Conservation (phyloP, 1,140 invertebrate species). For the Microplitis demolitor region DNA sequence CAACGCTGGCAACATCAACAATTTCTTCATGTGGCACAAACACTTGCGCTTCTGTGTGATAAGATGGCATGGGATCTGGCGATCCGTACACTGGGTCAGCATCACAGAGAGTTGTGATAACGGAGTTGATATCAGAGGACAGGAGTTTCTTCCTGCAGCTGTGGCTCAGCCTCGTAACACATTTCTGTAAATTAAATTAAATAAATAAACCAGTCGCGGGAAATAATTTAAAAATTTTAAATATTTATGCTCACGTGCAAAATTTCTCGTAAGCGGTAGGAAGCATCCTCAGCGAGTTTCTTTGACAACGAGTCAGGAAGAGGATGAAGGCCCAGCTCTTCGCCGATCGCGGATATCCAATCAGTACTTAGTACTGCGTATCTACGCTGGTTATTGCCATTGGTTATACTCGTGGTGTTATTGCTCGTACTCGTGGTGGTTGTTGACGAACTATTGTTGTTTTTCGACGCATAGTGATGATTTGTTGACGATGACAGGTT, state of each 20-base stretch:
- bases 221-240: slow-evolving; percentile 6
- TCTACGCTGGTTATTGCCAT: slow-evolving; percentile 48
- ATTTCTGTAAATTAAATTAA: slow-evolving; percentile 45
- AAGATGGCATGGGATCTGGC: slow-evolving; percentile 51
- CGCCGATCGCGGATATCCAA: slow-evolving; percentile 56
- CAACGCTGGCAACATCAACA: slow-evolving; percentile 46
- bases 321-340: slow-evolving; percentile 56
- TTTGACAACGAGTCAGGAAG: slow-evolving; percentile 50
- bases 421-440: slow-evolving; percentile 46
- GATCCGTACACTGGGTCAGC: slow-evolving; percentile 54
- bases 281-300: slow-evolving; percentile 57
- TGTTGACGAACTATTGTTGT: slow-evolving; percentile 41
- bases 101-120: slow-evolving; percentile 55
- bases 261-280: slow-evolving; percentile 57
- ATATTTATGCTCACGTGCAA: slow-evolving; percentile 46
- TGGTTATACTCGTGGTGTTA: slow-evolving; percentile 44
- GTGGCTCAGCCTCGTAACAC: slow-evolving; percentile 55
- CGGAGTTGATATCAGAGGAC: slow-evolving; percentile 53
- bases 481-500: no score
- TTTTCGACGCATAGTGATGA: no score
- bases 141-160: slow-evolving; percentile 53
- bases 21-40: slow-evolving; percentile 54
- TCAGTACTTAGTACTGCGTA: slow-evolving; percentile 57
- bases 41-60: slow-evolving; percentile 53
- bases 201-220: background rate